Base-by-base conservation (phyloP, 2,888 invertebrate species). In the Thera obeliscata region DNA sequence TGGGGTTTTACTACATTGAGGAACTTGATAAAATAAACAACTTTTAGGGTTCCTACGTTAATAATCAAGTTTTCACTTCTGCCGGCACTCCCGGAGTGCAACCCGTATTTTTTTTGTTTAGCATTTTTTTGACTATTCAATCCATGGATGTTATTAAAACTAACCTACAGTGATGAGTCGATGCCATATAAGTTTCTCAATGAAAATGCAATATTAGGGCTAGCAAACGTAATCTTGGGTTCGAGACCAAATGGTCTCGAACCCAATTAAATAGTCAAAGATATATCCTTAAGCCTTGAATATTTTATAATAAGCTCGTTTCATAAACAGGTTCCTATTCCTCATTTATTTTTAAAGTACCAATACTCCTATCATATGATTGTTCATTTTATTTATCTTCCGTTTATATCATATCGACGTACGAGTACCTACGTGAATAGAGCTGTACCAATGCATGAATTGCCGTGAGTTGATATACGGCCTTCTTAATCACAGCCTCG, bases 401-500 rank as follows among this genome's bases (percentile, higher is more conserved):
- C 38, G 56, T 56, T 49, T 60, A 61, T 71, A 49, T 64, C 78
- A 81, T 79, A 83, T 79, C 78, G 76, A 80, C 73, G 74, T 71
- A 74, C 22, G 22, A 22, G 22, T 22, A 22, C 22, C 22, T 22
- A 22, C 75, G 74, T 76, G 79, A 80, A 82, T 84, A 86, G 86
- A 81, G 78, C 63, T 78, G 77, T 73, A 71, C 76, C 81, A 83
- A 87, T 80, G 87, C 87, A 85, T 88, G 88, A 84, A 85, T 83
- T 81, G 82, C 83, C 84, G 81, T 81, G 83, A 75, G 82, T 86
- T 90, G 88, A 92, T 90, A 87, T 89, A 90, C 83, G 81, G 81
- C 75, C 83, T 86, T 88, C 86, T 89, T 91, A 91, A 91, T 91
- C 91, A 88, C 85, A 79, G 82, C 79, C 84, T 88, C 86, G 86